phyloP scores from a whole-genome alignment of 2,888 invertebrate genomes.

The Timandra comae region DNA sequence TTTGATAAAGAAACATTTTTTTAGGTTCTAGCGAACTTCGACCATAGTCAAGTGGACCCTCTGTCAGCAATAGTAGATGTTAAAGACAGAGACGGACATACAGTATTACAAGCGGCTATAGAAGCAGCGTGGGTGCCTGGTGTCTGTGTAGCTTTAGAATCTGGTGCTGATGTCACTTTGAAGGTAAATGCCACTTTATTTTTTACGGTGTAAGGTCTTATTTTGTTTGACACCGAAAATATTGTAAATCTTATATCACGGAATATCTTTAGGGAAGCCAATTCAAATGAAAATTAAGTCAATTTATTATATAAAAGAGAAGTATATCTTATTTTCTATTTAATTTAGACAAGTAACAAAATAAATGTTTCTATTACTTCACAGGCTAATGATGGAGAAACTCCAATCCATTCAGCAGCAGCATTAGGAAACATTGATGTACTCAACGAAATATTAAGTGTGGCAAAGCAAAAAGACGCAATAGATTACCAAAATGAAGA shows the following conservation, averaged over 20 bases:
- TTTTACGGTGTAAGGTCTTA: background rate
- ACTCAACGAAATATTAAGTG: constrained; percentile 66
- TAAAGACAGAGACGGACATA: constrained; percentile 63
- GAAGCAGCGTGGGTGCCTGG: constrained; percentile 71
- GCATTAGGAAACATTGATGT: constrained; percentile 64
- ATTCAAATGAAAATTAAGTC: too few species aligned
- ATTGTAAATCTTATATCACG: too few species aligned
- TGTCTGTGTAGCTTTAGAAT: constrained; percentile 68
- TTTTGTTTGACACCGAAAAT: too few species aligned
- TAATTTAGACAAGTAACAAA: too few species aligned
- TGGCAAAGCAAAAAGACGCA: constrained; percentile 63
- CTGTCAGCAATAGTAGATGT: constrained; percentile 59
- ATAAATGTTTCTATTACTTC: too few species aligned
- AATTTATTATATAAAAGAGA: too few species aligned
- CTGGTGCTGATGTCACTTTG: constrained; percentile 68
- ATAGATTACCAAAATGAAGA: constrained; percentile 63
- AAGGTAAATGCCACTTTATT: constrained; percentile 48
- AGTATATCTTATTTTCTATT: too few species aligned
- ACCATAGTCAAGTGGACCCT: constrained; percentile 50
- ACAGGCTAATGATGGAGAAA: constrained; percentile 68
- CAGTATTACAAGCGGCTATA: constrained; percentile 72
- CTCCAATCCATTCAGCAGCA: constrained; percentile 75
- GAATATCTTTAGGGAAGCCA: too few species aligned
- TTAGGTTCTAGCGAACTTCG: constrained; percentile 58
- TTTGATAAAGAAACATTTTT: too few species aligned